A percentile compares a stretch with the other conserved stretches of the same genome.
These are phyloP conservation scores for Macheiramphus alcinus DNA, from an alignment of 2,113 vertebrate genomes.

Conservation along the genomic window DNA sequence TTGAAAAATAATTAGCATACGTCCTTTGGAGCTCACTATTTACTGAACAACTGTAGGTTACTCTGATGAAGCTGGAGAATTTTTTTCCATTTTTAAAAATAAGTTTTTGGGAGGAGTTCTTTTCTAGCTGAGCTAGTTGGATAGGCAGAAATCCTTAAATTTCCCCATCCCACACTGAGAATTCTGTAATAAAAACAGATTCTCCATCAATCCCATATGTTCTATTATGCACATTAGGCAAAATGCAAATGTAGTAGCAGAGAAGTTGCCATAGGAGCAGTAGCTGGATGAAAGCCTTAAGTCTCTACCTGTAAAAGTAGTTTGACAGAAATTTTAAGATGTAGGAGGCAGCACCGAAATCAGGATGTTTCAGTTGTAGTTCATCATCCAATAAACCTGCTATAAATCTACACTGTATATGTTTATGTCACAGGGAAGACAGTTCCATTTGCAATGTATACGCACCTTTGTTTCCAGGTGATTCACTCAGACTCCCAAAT, in stretches of 20 bases:
- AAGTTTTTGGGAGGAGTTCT: neutral
- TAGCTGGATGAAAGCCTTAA: neutral
- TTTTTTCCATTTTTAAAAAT: neutral
- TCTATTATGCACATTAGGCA: neutral
- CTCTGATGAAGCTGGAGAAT: slow-evolving; percentile 5
- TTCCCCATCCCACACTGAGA: neutral
- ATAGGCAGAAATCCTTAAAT: neutral
- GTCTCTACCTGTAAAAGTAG: neutral
- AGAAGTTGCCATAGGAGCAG: neutral
- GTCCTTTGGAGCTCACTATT: neutral
- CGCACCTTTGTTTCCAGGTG: slow-evolving; percentile 41
- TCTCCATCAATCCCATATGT: neutral
- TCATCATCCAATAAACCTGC: slow-evolving; percentile 39
- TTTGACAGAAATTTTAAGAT: slow-evolving; percentile 35
- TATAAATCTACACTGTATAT: slow-evolving; percentile 2
- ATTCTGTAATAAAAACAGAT: neutral
- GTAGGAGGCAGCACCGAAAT: neutral
- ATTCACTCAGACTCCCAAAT: slow-evolving; percentile 47
- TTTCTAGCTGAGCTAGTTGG: neutral
- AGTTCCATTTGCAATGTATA: slow-evolving; percentile 8
- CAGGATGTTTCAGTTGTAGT: slow-evolving; percentile 34
- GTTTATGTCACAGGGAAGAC: neutral
- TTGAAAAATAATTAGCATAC: neutral
- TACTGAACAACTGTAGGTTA: neutral
- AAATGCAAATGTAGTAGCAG: neutral